These are phyloP conservation scores for Channa striata DNA, from an alignment of 2,797 vertebrate species.

Conservation along the genomic window DNA sequence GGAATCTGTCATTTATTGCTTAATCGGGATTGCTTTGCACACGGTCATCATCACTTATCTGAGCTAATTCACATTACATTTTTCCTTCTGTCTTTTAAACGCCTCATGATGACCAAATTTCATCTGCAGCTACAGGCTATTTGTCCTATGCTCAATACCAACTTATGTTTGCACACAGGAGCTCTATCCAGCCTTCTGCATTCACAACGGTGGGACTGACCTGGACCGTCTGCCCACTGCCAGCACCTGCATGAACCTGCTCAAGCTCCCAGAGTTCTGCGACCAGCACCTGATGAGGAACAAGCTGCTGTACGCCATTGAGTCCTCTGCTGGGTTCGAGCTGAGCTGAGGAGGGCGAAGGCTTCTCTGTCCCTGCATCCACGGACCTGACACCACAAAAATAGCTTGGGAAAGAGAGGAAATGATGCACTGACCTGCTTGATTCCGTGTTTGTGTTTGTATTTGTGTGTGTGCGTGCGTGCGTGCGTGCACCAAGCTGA, in stretches of 20 bases:
- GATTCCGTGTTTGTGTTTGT: conserved; percentile 50
- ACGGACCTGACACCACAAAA: conserved; percentile 36
- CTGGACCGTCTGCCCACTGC: conserved; percentile 96
- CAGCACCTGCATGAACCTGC: conserved; percentile 99
- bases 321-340: conserved; percentile 97
- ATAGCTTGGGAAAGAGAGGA: conserved; percentile 29
- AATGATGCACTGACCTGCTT: conserved; percentile 69
- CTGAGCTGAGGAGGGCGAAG: conserved; percentile 89
- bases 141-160: conserved; percentile 25
- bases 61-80: conserved; percentile 41
- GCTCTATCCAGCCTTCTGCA: conserved; percentile 97
- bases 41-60: conserved; percentile 53
- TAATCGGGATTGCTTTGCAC: conserved; percentile 72
- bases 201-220: conserved; percentile 97
- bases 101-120: conserved; percentile 17
- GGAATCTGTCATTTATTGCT: conserved; percentile 71
- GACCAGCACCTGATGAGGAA: conserved; percentile 94
- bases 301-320: conserved; percentile 97
- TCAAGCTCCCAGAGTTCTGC: conserved; percentile 97
- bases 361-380: conserved; percentile 42
- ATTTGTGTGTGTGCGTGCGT: conserved; percentile 22
- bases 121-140: conserved; percentile 7
- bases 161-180: conserved; percentile 84
- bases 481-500: conserved; percentile 46
- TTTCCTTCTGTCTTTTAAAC: conserved; percentile 32